Evolutionary conservation across 92 coral and sea anemone species (phyloP), one percentile per base, ranked within the genome.

Genomic region (Umimayanthus chanpuru): DNA sequence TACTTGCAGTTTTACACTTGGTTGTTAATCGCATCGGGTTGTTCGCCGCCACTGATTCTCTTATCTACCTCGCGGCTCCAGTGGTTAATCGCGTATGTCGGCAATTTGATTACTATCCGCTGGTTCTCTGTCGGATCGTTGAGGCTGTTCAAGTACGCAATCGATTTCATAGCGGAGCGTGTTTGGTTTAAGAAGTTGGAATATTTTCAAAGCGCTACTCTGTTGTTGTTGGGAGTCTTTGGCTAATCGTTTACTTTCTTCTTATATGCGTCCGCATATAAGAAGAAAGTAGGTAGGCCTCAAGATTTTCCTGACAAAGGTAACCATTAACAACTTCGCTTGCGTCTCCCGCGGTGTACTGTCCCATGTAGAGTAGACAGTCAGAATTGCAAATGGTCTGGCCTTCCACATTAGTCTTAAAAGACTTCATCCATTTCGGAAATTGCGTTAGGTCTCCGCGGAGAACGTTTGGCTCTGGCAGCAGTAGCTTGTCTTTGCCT

Each of bases 151-250:
- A 85, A 39, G 49, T 85, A 76, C 56, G 80, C 85, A 8, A 84
- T 85, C 9, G 85, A 77, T 9, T 76, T 77, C 91, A 76, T 82
- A 30, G 85, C 91, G 25, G 88, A 64, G 2, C 21, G 66, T 16
- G 84, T 61, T 7, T 89, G 74, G 14, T 89, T 76, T 15, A 89
- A 73, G 56, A 81, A 81, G 73, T 89, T 88, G 41, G 91, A 89
- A 28, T 44, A 89, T 5, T 78, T 61, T 61, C 88, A 79, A 14
- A 89, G 43, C 14, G 82, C 82, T 6, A 50, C 32, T 10, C 88
- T 88, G 29, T 89, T 88, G 36, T 89, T 88, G 10, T 49, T 49
- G 9, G 76, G 30, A 21, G 82, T 75, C 88, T 82, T 89, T 6
- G 88, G 88, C 91, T 73, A 81, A 12, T 74, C 79, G 36, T 32